Base-by-base conservation (phyloP, 1,140 invertebrate species). In the Acromyrmex heyeri region DNA sequence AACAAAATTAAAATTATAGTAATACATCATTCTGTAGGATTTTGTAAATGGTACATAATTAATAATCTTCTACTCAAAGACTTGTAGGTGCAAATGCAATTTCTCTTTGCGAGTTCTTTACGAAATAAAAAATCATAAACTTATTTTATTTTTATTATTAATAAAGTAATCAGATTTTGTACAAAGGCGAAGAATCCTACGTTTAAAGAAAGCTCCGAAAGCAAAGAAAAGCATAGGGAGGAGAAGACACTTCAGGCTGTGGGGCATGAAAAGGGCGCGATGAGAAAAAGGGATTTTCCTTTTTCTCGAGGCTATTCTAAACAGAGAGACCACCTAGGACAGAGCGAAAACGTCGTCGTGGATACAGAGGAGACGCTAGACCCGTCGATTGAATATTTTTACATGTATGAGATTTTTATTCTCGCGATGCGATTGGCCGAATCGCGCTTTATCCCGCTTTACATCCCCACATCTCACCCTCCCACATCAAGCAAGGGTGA, bases 351-450 rank as follows among this genome's bases (percentile, higher is more conserved):
- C 59, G 83, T 67, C 62, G 64, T 50, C 62, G 81, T 53, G 79
- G 59, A 64, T 50, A 53, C 34, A 50, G 59, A 85, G 72, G 76
- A 30, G 30, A 75, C 81, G 55, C 64, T 44, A 21, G 57, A 50
- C 24, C 67, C 44, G 61, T 86, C 86, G 87, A 92, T 93, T 91
- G 92, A 93, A 93, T 93, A 93, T 93, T 89, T 93, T 93, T 91
- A 91, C 92, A 93, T 93, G 88, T 90, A 92, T 93, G 92, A 93
- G 91, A 93, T 93, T 93, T 90, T 89, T 90, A 91, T 91, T 91
- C 88, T 86, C 75, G 85, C 76, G 79, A 87, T 75, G 89, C 83
- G 83, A 88, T 89, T 92, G 86, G 89, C 53, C 72, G 65, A 61
- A 57, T 59, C 57, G 65, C 57, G 86, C 76, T 90, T 90, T 65